These are phyloP conservation scores for Pachliopta kotzebuea DNA, from an alignment of 2,888 invertebrate species.

Conservation along the genomic window DNA sequence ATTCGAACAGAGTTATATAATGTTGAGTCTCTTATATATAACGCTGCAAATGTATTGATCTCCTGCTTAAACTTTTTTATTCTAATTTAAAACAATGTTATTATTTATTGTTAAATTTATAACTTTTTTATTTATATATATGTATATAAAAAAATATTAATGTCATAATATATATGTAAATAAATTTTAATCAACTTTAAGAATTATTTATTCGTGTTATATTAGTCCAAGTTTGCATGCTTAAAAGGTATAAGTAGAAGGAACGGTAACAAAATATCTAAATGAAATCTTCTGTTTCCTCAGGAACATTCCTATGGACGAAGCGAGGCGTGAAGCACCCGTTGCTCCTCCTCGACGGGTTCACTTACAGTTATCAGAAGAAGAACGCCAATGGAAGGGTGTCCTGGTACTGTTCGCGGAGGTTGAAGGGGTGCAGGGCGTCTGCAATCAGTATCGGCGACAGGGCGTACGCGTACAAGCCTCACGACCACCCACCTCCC, in stretches of 20 bases:
- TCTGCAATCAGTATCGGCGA: slow-evolving; percentile 63
- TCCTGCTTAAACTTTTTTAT: too few species aligned
- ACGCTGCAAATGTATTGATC: too few species aligned
- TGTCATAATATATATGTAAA: neutral
- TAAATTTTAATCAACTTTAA: neutral
- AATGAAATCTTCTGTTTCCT: neutral
- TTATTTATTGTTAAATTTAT: too few species aligned
- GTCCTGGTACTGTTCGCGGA: slow-evolving; percentile 72
- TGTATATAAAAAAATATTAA: neutral
- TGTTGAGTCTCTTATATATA: too few species aligned
- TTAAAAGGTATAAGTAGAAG: too few species aligned
- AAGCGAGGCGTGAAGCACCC: slow-evolving; percentile 71
- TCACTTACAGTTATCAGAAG: slow-evolving; percentile 70
- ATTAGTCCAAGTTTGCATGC: too few species aligned
- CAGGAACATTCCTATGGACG: slow-evolving; percentile 69
- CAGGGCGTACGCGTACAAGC: slow-evolving; percentile 47
- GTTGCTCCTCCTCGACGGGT: slow-evolving; percentile 58
- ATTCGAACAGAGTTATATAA: too few species aligned
- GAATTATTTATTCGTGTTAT: slow-evolving; percentile 6
- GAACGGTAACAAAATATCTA: too few species aligned
- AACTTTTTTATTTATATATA: too few species aligned
- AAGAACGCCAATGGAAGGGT: slow-evolving; percentile 66
- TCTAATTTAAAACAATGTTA: too few species aligned
- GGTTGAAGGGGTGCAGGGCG: slow-evolving; percentile 67
- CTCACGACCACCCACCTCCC: slow-evolving; percentile 64